Evolutionary conservation across 2,797 vertebrate genomes (phyloP), one percentile per base, ranked within the genome.

Genomic region (Acropternis orthonyx): DNA sequence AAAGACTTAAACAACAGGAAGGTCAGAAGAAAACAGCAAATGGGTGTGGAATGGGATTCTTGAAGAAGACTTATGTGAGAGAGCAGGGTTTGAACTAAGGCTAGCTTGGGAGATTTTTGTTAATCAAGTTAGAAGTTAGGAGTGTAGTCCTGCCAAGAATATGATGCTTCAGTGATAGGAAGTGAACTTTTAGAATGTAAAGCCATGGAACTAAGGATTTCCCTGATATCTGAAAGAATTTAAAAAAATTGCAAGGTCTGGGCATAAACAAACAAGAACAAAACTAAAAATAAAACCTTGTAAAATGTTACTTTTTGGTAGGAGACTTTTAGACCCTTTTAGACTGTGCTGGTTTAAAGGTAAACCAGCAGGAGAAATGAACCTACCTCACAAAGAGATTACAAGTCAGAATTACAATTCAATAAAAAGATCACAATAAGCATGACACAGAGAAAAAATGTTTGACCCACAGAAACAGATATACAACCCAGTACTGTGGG

Each of bases 1-100:
- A 94, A 89, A 73, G 10, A 22, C 51, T 89, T 91, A 65, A 88
- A 49, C 52, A 82, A 88, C 84, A 91, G 93, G 93, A 96, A 96
- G 93, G 86, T 95, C 86, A 91, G 61, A 89, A 80, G 56, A 34
- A 82, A 91, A 85, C 8, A 75, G 65, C 46, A 95, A 82, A 92
- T 74, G 79, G 67, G 54, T 80, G 41, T 76, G 49, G 88, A 88
- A 96, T 28, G 88, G 46, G 39, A 69, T 73, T 94, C 34, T 55
- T 55, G 34, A 89, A 67, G 55, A 69, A 43, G 41, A 26, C 32
- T 90, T 77, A 63, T 30, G 23, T 48, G 49, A 96, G 44, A 36
- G 61, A 82, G 61, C 22, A 21, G 48, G 18, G 49, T 87, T 89
- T 79, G 41, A 96, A 93, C 36, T 65, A 75, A 43, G 54, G 52